phyloP scores from a whole-genome alignment of 2,888 invertebrate species.

The Galerucella pusilla region DNA sequence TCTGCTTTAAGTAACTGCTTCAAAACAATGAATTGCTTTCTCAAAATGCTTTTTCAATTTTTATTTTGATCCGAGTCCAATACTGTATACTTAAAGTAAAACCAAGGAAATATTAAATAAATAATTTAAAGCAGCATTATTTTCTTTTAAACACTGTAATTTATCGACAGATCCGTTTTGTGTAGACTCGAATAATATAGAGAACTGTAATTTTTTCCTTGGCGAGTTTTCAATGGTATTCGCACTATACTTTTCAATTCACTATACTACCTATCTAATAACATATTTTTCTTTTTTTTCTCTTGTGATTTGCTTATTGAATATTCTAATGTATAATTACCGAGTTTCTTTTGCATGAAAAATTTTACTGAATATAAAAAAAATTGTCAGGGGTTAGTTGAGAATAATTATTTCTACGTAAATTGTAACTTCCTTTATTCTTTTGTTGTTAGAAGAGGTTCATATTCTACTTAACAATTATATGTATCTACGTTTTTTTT shows the following conservation, averaged over 20 bases:
- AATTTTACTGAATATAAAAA: constrained; percentile 1
- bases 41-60: not conserved
- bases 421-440: not conserved
- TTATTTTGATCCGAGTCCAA: not conserved
- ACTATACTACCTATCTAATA: not conserved
- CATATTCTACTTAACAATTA: not conserved
- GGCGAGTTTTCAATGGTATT: constrained; percentile 4
- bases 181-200: constrained; percentile 7
- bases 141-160: not conserved
- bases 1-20: no score
- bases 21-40: no score
- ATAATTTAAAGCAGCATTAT: constrained; percentile 16
- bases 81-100: constrained; percentile 5
- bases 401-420: not conserved
- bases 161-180: not conserved
- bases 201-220: constrained; percentile 9
- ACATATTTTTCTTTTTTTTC: not conserved
- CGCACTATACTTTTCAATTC: not conserved
- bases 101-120: constrained; percentile 26
- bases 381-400: not conserved
- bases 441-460: not conserved
- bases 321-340: not conserved
- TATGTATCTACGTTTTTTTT: not conserved
- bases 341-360: not conserved
- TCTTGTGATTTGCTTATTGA: constrained; percentile 4